Conservation (phyloP, 2,113 vertebrate species). For the Cyanoliseus patagonus region DNA sequence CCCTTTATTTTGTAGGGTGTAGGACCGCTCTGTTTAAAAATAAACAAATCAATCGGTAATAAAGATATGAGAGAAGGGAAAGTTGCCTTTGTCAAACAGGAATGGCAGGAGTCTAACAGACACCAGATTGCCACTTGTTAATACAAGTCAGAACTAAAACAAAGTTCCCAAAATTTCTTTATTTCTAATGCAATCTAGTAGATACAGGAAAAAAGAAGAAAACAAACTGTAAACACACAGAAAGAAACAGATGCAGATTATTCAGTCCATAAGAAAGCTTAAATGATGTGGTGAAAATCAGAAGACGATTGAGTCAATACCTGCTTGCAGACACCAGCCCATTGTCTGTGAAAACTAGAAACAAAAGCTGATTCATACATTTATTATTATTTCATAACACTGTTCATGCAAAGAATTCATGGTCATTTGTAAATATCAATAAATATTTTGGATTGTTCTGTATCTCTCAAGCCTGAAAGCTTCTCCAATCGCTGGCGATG, state of each 20-base stretch:
- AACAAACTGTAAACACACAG: neutral
- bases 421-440: neutral
- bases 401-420: neutral
- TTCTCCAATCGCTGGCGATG: neutral
- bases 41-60: neutral
- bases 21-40: neutral
- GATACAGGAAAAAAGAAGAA: neutral
- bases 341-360: neutral
- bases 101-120: neutral
- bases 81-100: neutral
- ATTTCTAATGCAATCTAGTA: neutral
- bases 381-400: neutral
- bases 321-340: neutral
- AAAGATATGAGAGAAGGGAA: neutral
- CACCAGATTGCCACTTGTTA: neutral
- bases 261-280: neutral
- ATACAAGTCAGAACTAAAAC: neutral
- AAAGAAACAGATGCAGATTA: neutral
- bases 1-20: neutral
- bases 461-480: neutral
- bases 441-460: neutral
- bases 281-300: neutral
- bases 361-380: neutral
- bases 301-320: neutral
- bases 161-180: neutral